phyloP scores from a whole-genome alignment of 2,888 invertebrate species.

The Lamellibrachia satsuma region DNA sequence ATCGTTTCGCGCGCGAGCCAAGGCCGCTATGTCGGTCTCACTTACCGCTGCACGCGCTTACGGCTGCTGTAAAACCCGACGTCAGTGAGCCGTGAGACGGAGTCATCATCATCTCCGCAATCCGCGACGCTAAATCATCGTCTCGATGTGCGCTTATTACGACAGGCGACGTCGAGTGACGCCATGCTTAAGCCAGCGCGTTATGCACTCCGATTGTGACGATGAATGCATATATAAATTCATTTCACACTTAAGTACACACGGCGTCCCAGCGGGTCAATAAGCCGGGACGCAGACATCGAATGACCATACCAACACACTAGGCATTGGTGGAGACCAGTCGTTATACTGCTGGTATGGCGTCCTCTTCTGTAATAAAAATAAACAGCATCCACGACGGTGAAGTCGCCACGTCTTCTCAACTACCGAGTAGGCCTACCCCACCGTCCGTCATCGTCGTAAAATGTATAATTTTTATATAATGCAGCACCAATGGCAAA shows the following conservation, averaged over 20 bases:
- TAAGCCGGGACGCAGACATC: not conserved
- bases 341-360: not conserved
- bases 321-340: not conserved
- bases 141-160: not conserved
- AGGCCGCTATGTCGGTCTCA: not conserved
- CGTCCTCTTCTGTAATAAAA: not conserved
- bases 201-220: slow-evolving; percentile 3
- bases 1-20: not conserved
- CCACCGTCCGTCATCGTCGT: not conserved
- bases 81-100: not conserved
- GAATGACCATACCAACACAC: not conserved
- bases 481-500: not conserved
- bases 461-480: not conserved
- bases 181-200: not conserved
- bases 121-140: not conserved
- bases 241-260: not conserved
- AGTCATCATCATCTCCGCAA: not conserved
- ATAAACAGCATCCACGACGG: not conserved
- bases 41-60: not conserved
- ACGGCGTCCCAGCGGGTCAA: not conserved
- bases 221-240: slow-evolving; percentile 13
- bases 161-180: not conserved
- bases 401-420: not conserved
- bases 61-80: not conserved
- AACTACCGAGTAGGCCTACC: not conserved